A percentile compares a stretch with the other conserved stretches of the same genome.
Evolutionary conservation across 1,140 invertebrate species (phyloP).

Genomic region (Drosophila repleta): DNA sequence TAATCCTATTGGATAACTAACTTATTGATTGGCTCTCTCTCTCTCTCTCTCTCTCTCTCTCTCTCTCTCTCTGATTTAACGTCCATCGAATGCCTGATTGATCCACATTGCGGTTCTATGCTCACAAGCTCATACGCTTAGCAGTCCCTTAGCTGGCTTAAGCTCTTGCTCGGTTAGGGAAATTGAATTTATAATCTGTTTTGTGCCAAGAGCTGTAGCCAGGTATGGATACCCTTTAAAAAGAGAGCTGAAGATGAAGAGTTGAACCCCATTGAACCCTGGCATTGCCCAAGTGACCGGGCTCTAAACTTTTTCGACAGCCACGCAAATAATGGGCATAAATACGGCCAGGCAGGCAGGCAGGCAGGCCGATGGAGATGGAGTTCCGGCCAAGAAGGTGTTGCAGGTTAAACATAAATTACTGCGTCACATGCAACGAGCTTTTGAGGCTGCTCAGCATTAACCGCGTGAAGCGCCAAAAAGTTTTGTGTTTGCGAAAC

Average conservation of each 20-base stretch:
- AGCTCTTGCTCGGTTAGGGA: too few relatives aligned
- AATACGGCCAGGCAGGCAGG: constrained; percentile 15
- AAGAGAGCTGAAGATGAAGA: neutral
- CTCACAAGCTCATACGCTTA: too few relatives aligned
- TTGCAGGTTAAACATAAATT: constrained; percentile 53
- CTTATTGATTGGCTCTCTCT: too few relatives aligned
- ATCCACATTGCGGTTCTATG: neutral
- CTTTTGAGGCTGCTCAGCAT: constrained; percentile 46
- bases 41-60: too few relatives aligned
- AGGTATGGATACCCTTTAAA: constrained; percentile 4
- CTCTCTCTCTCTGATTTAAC: too few relatives aligned
- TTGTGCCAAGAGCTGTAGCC: too few relatives aligned
- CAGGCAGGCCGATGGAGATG: neutral
- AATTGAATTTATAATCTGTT: too few relatives aligned
- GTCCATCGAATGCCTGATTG: neutral
- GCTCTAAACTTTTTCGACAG: constrained; percentile 48
- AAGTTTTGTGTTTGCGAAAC: constrained; percentile 29
- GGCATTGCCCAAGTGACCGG: constrained; percentile 30
- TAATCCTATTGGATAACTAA: too few relatives aligned
- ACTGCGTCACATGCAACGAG: constrained; percentile 53
- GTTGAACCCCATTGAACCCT: constrained; percentile 21
- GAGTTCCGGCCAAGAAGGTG: constrained; percentile 43
- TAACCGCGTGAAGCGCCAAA: constrained; percentile 48
- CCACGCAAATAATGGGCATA: constrained; percentile 48
- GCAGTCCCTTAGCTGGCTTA: too few relatives aligned